Conservation (phyloP, 2,797 vertebrate genomes). For the Protonibea diacanthus region DNA sequence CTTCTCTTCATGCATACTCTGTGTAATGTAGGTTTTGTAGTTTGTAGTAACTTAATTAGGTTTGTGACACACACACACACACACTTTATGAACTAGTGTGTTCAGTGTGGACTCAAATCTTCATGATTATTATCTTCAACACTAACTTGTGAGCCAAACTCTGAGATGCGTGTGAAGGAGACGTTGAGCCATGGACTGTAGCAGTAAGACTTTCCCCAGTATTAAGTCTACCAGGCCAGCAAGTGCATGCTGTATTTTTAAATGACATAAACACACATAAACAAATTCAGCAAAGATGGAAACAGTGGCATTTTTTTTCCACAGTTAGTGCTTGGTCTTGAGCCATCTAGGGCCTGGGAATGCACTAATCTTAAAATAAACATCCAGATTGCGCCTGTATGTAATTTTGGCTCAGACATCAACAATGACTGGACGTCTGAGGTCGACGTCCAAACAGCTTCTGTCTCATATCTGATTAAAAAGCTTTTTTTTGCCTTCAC, state of each 20-base stretch:
- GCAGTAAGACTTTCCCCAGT: not conserved
- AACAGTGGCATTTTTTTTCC: conserved; percentile 50
- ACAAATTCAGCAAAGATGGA: conserved; percentile 61
- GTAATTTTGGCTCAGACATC: conserved; percentile 39
- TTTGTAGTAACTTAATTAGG: not conserved
- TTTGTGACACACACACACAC: not conserved
- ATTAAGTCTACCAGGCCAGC: not conserved
- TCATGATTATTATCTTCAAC: no score
- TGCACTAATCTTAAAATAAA: conserved; percentile 68
- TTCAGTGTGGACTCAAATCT: no score
- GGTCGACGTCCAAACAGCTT: conserved; percentile 1
- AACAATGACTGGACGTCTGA: conserved; percentile 4
- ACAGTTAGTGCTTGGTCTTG: conserved; percentile 30
- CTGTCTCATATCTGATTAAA: conserved; percentile 28
- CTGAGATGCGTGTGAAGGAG: not conserved
- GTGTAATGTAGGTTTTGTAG: no score
- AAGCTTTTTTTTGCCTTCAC: not conserved
- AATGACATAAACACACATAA: conserved; percentile 55
- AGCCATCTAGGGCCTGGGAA: conserved; percentile 46
- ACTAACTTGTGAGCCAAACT: not conserved
- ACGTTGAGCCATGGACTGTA: not conserved
- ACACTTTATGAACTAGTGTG: no score
- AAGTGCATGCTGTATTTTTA: not conserved
- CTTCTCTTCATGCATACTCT: not conserved
- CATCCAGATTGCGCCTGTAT: conserved; percentile 41